Evolutionary conservation across 2,888 invertebrate species (phyloP).

Genomic region (Drosophila ochracea): DNA sequence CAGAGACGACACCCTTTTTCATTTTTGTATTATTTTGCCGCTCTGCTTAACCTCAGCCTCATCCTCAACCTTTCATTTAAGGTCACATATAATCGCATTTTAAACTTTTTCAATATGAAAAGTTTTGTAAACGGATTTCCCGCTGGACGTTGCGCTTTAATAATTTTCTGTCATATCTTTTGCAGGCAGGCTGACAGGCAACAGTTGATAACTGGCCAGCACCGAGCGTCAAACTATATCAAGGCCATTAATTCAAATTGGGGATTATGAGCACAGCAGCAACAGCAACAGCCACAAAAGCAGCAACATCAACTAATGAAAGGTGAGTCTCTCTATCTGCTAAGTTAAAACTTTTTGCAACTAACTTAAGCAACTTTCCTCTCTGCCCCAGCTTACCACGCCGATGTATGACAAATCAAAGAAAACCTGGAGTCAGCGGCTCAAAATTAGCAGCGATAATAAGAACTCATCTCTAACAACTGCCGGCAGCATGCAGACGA

Average conservation of each 20-base stretch:
- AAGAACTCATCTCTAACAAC: conserved; percentile 83
- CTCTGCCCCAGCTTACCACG: conserved; percentile 56
- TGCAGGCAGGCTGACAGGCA: conserved; percentile 40
- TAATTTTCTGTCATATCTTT: conserved; percentile 66
- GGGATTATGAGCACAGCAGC: conserved; percentile 77
- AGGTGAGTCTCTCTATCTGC: conserved; percentile 48
- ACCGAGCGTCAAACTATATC: conserved; percentile 47
- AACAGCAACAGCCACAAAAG: conserved; percentile 36
- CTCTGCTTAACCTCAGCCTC: background rate
- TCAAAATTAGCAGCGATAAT: conserved; percentile 86
- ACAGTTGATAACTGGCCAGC: conserved; percentile 52
- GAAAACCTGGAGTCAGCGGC: conserved; percentile 90
- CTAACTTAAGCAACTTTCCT: background rate
- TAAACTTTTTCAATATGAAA: conserved; percentile 79
- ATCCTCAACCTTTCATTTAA: background rate
- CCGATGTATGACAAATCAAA: conserved; percentile 86
- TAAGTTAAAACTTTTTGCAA: conserved; percentile 16
- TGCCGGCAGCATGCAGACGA: conserved; percentile 64
- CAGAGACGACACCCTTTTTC: background rate
- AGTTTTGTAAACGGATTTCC: conserved; percentile 79
- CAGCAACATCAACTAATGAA: conserved; percentile 46
- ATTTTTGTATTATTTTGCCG: background rate
- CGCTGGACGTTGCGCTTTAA: conserved; percentile 77
- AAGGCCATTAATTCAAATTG: conserved; percentile 77
- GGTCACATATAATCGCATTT: conserved; percentile 75